Evolutionary conservation across 2,888 invertebrate species (phyloP), one percentile per base, ranked within the genome.

Genomic region (Rhimphoctona megacephalus): DNA sequence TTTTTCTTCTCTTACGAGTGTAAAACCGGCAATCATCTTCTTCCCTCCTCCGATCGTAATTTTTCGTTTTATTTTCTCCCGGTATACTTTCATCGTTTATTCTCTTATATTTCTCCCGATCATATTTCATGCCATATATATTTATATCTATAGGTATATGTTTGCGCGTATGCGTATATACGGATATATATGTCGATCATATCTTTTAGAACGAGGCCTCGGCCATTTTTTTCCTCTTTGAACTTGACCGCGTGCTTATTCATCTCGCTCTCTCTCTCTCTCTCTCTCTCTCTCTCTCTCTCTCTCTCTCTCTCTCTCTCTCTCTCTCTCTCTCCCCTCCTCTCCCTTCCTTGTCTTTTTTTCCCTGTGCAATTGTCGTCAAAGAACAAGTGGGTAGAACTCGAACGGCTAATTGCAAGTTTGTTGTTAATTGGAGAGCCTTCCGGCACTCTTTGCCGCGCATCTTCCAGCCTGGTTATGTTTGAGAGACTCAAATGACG

Each of bases 331-430:
- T 30, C n/a, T n/a, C n/a, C n/a, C n/a, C n/a, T n/a, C n/a, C n/a
- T n/a, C n/a, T n/a, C n/a, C n/a, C n/a, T n/a, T n/a, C n/a, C n/a
- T n/a, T n/a, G 43, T 43, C 36, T 49, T 30, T 30, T 11, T 25
- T 17, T 17, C 30, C 61, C 25, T 17, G 61, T 30, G 25, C 52
- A 22, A 81, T 80, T 81, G 70, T 81, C 54, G 52, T 43, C 46
- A 33, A 11, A 19, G 54, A 77, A 52, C 57, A 22, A 54, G 72
- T 39, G 72, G 66, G 70, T 67, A 39, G 73, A 82, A 81, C 80
- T 36, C 77, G 61, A 46, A 67, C 54, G 82, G 69, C 87, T 89
- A 86, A 89, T 88, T 86, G 78, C 84, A 72, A 87, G 74, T 87
- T 85, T 73, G 72, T 81, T 76, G 76, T 79, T 85, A 87, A 88